Conservation (phyloP, 2,888 invertebrate species). For the Merodon equestris region DNA sequence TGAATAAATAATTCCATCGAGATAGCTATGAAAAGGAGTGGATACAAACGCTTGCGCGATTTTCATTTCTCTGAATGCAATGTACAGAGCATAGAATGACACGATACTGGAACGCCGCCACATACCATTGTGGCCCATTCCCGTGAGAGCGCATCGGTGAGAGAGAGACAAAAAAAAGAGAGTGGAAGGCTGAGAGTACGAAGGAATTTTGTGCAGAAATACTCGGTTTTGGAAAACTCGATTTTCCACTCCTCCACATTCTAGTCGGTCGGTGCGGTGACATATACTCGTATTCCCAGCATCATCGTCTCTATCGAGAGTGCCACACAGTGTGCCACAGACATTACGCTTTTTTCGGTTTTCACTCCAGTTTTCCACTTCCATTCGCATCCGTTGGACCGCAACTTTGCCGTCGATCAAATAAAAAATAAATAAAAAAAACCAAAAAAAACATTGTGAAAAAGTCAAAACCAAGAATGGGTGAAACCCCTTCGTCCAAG, state of each 20-base stretch:
- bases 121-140: too few relatives aligned
- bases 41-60: too few relatives aligned
- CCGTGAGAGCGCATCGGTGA: slow-evolving; percentile 36
- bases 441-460: slow-evolving; percentile 6
- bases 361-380: slow-evolving; percentile 64
- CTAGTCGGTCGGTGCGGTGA: slow-evolving; percentile 48
- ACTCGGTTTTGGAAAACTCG: slow-evolving; percentile 9
- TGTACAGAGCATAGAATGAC: too few relatives aligned
- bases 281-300: slow-evolving; percentile 33
- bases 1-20: too few relatives aligned
- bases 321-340: slow-evolving; percentile 23
- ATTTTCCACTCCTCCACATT: slow-evolving; percentile 31
- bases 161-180: slow-evolving; percentile 49
- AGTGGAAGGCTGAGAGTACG: slow-evolving; percentile 3
- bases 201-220: slow-evolving; percentile 46
- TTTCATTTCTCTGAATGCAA: too few relatives aligned
- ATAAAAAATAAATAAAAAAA: slow-evolving; percentile 29
- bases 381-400: slow-evolving; percentile 55
- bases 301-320: slow-evolving; percentile 52
- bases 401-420: slow-evolving; percentile 29
- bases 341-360: slow-evolving; percentile 48
- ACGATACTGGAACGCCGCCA: too few relatives aligned
- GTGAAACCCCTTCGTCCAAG: slow-evolving; percentile 11
- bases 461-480: not conserved
- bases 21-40: too few relatives aligned